phyloP scores from a whole-genome alignment of 2,888 invertebrate species.

The Athripsodes cinereus region DNA sequence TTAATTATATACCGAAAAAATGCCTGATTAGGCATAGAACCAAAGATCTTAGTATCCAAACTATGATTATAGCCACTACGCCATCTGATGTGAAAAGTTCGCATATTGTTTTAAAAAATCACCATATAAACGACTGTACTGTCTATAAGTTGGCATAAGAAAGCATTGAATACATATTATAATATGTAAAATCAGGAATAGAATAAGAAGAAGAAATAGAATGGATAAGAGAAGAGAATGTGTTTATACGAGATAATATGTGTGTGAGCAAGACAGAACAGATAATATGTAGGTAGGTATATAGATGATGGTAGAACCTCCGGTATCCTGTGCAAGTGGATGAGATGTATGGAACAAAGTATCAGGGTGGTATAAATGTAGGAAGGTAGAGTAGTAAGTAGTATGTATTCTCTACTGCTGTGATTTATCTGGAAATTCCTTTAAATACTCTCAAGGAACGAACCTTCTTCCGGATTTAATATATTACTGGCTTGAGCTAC shows the following conservation, averaged over 20 bases:
- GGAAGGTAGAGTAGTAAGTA: neutral
- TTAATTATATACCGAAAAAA: too few species aligned
- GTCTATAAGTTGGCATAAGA: too few species aligned
- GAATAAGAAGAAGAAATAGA: neutral
- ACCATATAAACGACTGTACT: too few species aligned
- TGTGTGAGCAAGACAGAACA: neutral
- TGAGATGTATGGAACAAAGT: neutral
- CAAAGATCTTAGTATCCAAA: too few species aligned
- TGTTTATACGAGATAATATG: neutral
- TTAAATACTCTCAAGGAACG: slow-evolving; percentile 26
- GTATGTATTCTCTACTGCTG: slow-evolving; percentile 11
- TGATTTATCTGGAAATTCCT: slow-evolving; percentile 28
- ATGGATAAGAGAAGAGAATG: neutral
- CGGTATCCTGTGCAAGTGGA: too few species aligned
- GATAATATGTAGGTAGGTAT: neutral
- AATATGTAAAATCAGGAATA: too few species aligned
- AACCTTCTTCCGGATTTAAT: slow-evolving; percentile 26
- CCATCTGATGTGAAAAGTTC: too few species aligned
- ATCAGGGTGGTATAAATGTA: neutral
- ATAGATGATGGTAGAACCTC: neutral
- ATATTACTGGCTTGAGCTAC: slow-evolving; percentile 18
- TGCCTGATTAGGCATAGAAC: too few species aligned
- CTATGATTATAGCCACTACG: too few species aligned
- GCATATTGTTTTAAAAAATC: too few species aligned
- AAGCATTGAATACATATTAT: too few species aligned